phyloP scores from a whole-genome alignment of 2,797 vertebrate species.

The Hapalemur alaotrensis region DNA sequence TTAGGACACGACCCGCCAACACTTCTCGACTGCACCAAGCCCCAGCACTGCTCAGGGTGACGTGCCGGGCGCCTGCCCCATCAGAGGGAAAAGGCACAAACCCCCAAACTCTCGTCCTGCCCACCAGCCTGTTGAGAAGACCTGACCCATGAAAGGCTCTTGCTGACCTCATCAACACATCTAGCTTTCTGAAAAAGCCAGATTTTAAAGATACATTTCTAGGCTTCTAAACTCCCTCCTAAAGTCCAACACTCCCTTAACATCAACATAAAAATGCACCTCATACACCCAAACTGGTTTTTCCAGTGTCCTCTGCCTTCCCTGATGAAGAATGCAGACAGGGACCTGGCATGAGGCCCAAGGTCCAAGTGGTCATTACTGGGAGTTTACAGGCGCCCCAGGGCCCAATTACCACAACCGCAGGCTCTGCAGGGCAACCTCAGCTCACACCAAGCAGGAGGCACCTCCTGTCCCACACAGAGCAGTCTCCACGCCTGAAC shows the following conservation, averaged over 20 bases:
- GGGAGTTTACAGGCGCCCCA: conserved; percentile 48
- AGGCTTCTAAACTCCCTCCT: neutral
- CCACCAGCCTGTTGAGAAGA: neutral
- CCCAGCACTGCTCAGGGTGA: accelerated
- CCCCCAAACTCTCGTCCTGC: neutral
- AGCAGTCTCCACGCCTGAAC: conserved; percentile 13
- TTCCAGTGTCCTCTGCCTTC: conserved; percentile 67
- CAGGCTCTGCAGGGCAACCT: conserved; percentile 20
- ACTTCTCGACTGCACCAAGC: accelerated
- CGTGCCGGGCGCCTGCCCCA: accelerated
- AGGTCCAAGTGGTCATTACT: conserved; percentile 35
- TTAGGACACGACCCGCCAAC: accelerated
- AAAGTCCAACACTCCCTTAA: neutral
- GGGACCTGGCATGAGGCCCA: conserved; percentile 44
- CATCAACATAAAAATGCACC: conserved; percentile 11
- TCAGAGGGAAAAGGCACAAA: neutral
- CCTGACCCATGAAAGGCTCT: neutral
- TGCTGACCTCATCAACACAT: neutral
- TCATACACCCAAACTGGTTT: conserved; percentile 67
- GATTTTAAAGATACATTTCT: neutral
- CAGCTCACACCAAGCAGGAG: conserved; percentile 18
- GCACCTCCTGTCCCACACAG: neutral
- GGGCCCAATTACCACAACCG: neutral
- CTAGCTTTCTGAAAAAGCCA: neutral
- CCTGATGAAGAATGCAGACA: conserved; percentile 66